Percentiles rank a stretch among this genome's conserved stretches.
These are phyloP conservation scores for Orthosia cruda DNA, from an alignment of 2,888 invertebrate species.

Conservation along the genomic window DNA sequence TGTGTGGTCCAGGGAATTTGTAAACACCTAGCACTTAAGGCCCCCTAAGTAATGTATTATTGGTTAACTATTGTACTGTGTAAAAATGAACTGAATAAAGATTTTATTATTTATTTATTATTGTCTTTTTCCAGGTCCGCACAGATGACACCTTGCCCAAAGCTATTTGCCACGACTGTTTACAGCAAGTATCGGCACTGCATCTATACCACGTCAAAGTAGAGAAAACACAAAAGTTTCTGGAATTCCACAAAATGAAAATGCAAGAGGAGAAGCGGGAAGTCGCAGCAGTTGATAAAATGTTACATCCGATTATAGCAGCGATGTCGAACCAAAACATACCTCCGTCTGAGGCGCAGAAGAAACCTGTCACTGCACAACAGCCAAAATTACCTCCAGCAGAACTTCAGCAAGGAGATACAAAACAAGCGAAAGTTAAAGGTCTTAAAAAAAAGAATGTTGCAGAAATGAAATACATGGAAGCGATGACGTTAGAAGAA, in stretches of 20 bases:
- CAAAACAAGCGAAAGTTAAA: conserved; percentile 72
- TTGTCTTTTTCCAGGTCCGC: conserved; percentile 81
- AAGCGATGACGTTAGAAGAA: conserved; percentile 88
- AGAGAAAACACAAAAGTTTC: conserved; percentile 88
- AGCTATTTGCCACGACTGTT: conserved; percentile 90
- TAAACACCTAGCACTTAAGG: too few relatives aligned
- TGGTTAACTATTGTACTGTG: too few relatives aligned
- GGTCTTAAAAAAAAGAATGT: conserved; percentile 79
- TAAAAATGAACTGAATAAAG: too few relatives aligned
- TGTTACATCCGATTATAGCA: conserved; percentile 75
- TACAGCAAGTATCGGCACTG: conserved; percentile 85
- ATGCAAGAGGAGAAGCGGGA: conserved; percentile 76
- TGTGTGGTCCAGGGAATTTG: too few relatives aligned
- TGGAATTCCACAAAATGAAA: conserved; percentile 86
- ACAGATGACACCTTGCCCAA: conserved; percentile 87
- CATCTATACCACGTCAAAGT: conserved; percentile 87
- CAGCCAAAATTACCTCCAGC: conserved; percentile 69
- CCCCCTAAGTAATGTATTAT: too few relatives aligned
- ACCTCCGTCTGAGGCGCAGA: conserved; percentile 59
- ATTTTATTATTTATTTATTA: too few relatives aligned
- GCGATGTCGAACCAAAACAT: conserved; percentile 75
- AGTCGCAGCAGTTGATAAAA: conserved; percentile 62
- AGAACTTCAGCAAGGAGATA: conserved; percentile 84
- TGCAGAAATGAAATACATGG: conserved; percentile 84
- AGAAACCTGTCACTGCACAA: conserved; percentile 53